Evolutionary conservation across 2,888 invertebrate genomes (phyloP).

Genomic region (Limnephilus rhombicus): DNA sequence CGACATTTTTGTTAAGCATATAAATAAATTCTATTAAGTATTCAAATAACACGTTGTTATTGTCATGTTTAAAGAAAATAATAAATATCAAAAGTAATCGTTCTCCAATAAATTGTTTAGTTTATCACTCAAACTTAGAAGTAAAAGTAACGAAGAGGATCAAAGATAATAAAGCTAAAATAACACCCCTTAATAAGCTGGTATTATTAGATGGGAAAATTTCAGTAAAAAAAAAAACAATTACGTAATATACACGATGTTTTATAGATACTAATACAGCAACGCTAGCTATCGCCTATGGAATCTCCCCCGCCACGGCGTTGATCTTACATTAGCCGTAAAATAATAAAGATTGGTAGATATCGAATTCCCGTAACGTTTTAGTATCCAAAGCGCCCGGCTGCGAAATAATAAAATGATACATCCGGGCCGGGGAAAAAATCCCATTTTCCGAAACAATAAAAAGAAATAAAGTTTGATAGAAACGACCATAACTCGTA

Average conservation of each 20-base stretch:
- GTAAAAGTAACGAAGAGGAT: no score
- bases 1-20: no score
- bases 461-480: conserved; percentile 15
- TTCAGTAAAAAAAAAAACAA: conserved; percentile 1
- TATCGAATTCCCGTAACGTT: not conserved
- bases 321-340: not conserved
- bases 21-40: no score
- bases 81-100: no score
- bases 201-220: not conserved
- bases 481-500: conserved; percentile 2
- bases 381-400: not conserved
- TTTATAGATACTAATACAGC: not conserved
- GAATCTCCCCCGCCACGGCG: not conserved
- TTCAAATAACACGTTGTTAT: no score
- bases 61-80: no score
- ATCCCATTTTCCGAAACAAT: conserved; percentile 30
- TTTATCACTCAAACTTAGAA: no score
- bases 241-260: not conserved
- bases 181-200: not conserved
- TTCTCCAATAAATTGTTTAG: no score
- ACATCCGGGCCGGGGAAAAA: conserved; percentile 3
- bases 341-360: not conserved
- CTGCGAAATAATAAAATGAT: conserved; percentile 19
- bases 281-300: not conserved
- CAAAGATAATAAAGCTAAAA: no score